These are phyloP conservation scores for Coregonus ussuriensis DNA, from an alignment of 2,797 vertebrate species.

Conservation along the genomic window DNA sequence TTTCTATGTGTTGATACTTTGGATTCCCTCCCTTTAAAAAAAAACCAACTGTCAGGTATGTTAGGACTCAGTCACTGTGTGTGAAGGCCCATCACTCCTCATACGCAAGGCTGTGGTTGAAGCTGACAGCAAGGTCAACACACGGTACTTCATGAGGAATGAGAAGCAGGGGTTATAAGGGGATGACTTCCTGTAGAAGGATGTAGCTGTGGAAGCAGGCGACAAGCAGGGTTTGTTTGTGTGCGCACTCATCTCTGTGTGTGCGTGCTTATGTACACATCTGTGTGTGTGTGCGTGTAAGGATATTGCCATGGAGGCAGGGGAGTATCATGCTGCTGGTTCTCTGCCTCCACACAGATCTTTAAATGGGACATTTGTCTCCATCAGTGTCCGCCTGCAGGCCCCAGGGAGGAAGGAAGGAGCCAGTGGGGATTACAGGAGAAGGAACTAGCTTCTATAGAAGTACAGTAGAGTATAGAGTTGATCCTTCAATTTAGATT, in stretches of 20 bases:
- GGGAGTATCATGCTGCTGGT: not conserved
- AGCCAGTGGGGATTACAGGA: not conserved
- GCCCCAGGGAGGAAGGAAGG: not conserved
- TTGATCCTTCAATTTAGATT: not conserved
- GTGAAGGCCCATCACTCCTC: not conserved
- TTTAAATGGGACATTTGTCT: not conserved
- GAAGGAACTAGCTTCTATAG: not conserved
- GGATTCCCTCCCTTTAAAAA: not conserved
- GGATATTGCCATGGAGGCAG: conserved; percentile 19
- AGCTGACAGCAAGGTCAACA: not conserved
- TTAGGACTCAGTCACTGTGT: not conserved
- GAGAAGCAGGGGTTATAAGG: not conserved
- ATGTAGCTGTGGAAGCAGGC: too few relatives aligned
- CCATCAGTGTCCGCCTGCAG: not conserved
- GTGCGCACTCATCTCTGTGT: too few relatives aligned
- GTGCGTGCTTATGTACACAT: too few relatives aligned
- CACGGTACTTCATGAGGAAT: not conserved
- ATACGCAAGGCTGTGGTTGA: not conserved
- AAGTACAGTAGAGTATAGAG: not conserved
- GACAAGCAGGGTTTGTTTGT: too few relatives aligned
- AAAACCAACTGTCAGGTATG: not conserved
- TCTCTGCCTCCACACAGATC: not conserved
- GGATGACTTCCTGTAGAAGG: not conserved
- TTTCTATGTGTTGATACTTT: not conserved
- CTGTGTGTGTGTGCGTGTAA: too few relatives aligned